Evolutionary conservation across 2,797 vertebrate species (phyloP), one percentile per base, ranked within the genome.

Genomic region (Alosa sapidissima): DNA sequence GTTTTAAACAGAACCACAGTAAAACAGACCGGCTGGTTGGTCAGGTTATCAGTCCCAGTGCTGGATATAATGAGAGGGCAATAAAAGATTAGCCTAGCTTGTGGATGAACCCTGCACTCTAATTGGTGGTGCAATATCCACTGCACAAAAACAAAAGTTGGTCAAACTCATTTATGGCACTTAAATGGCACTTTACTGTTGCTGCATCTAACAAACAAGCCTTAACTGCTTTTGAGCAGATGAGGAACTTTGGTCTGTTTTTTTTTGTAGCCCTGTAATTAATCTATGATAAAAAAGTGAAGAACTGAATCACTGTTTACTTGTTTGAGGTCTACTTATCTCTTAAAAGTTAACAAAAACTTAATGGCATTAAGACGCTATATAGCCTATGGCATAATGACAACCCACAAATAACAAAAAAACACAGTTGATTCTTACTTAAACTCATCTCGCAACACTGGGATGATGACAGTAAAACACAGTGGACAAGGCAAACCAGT

Each of bases 81-180:
- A 92, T 91, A 89, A 92, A 92, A 91, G 90, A 94, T 93, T 89
- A 92, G 88, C 87, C 58, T 19, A 81, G 83, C 81, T 84, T 47
- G 16, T 33, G 90, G 87, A 11, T 91, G 92, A 91, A 90, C 92
- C 89, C 89, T 89, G 84, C 68, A 83, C 82, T 91, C 16, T 41
- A 86, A 81, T 82, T 28, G 82, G 68, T 83, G 84, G 75, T 6
- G n/a, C 4, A 78, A 78, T 6, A 47, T 78, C 41, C 72, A 19
- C 41, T 47, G 72, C 36, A 19, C 41, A 47, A 19, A 1, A 1
- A 78, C 36, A 47, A 47, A 21, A 45, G 14, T 21, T 47, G 5
- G 72, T 47, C 36, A 78, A 47, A 0, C 36, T 36, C 16, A 10
- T 47, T 78, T 78, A 78, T 47, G 41, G 72, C 19, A 47, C 3